Evolutionary conservation across 2,888 invertebrate species (phyloP).

Genomic region (Patella depressa): DNA sequence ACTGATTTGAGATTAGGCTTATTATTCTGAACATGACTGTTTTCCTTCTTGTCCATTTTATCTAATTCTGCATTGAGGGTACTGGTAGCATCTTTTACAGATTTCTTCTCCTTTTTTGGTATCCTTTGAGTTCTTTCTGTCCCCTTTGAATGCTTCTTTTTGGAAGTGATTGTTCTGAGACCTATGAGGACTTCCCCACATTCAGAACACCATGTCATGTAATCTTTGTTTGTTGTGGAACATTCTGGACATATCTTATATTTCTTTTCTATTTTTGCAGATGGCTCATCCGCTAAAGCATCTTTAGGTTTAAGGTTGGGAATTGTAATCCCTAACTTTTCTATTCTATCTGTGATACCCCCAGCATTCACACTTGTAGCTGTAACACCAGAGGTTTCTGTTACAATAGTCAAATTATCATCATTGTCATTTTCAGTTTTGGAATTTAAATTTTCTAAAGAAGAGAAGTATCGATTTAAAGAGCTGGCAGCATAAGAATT

Average conservation of each 20-base stretch:
- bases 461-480: slow-evolving; percentile 54
- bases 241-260: slow-evolving; percentile 61
- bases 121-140: slow-evolving; percentile 19
- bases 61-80: not conserved
- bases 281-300: slow-evolving; percentile 14
- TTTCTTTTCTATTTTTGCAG: slow-evolving; percentile 37
- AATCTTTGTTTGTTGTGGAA: slow-evolving; percentile 55
- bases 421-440: slow-evolving; percentile 18
- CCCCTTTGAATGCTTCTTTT: slow-evolving; percentile 40
- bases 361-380: slow-evolving; percentile 50
- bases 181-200: slow-evolving; percentile 64
- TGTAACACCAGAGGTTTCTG: slow-evolving; percentile 38
- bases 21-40: not conserved
- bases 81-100: not conserved
- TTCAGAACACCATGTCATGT: slow-evolving; percentile 63
- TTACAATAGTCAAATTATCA: slow-evolving; percentile 18
- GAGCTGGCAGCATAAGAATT: slow-evolving; percentile 51
- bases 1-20: not conserved
- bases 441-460: slow-evolving; percentile 46
- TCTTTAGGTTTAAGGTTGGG: slow-evolving; percentile 39
- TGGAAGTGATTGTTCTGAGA: slow-evolving; percentile 50
- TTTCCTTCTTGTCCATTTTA: not conserved
- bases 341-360: slow-evolving; percentile 57
- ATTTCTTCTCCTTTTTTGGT: not conserved
- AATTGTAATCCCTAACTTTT: slow-evolving; percentile 55